Conservation (phyloP, 2,888 invertebrate genomes). For the Caenorhabditis sp. region DNA sequence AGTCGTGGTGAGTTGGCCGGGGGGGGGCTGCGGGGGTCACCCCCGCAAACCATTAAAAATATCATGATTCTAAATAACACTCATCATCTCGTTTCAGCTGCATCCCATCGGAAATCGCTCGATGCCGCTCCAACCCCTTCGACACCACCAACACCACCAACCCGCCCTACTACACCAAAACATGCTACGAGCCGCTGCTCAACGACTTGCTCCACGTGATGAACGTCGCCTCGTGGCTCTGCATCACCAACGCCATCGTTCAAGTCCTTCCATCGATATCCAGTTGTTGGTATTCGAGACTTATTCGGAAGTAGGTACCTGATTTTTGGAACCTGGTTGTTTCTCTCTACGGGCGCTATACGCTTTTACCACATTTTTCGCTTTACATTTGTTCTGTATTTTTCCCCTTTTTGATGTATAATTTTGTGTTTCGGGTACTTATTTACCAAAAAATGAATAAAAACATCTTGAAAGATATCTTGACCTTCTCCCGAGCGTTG, state of each 20-base stretch:
- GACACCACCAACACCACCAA: background rate
- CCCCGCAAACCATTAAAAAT: too few species aligned
- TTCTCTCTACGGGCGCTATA: background rate
- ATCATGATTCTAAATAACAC: too few species aligned
- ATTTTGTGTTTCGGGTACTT: too few species aligned
- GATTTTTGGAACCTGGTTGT: background rate
- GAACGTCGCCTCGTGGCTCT: constrained; percentile 66
- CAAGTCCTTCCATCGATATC: constrained; percentile 66
- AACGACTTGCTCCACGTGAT: constrained; percentile 66
- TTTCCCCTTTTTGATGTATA: too few species aligned
- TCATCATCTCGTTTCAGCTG: constrained; percentile 49
- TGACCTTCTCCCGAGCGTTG: too few species aligned
- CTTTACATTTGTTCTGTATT: too few species aligned
- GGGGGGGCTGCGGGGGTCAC: too few species aligned
- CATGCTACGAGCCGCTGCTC: constrained; percentile 64
- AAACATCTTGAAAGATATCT: background rate
- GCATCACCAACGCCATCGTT: constrained; percentile 59
- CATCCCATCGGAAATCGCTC: constrained; percentile 27
- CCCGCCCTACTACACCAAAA: constrained; percentile 54
- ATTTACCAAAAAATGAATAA: too few species aligned
- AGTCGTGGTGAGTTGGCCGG: constrained; percentile 40
- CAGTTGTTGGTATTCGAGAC: constrained; percentile 60
- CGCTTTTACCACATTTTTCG: background rate
- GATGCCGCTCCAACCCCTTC: constrained; percentile 44
- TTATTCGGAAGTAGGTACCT: constrained; percentile 62